These are phyloP conservation scores for Pollenia labialis DNA, from an alignment of 2,888 invertebrate genomes.

Conservation along the genomic window DNA sequence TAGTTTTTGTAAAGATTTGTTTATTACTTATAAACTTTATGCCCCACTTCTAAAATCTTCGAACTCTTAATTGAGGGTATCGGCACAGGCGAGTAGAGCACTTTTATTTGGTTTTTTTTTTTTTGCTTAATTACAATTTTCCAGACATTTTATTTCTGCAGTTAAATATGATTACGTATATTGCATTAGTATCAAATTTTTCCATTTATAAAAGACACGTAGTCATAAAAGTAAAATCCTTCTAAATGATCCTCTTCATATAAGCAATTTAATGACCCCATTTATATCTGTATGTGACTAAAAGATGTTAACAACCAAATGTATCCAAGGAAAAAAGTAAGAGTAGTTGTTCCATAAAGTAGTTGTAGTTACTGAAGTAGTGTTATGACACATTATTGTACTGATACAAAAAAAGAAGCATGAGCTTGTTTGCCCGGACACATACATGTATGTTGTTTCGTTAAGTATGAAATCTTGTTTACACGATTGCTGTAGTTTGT, in stretches of 20 bases:
- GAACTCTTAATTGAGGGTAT: no score
- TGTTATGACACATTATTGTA: not conserved
- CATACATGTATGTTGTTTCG: not conserved
- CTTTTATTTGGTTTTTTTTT: no score
- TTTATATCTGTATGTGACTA: not conserved
- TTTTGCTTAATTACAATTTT: no score
- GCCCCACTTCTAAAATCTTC: no score
- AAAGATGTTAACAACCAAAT: slow-evolving; percentile 1
- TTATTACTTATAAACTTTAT: no score
- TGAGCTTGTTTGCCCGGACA: not conserved
- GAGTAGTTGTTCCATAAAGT: no score
- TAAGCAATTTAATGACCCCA: slow-evolving; percentile 20
- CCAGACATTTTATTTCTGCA: no score
- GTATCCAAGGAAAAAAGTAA: not conserved
- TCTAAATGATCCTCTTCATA: not conserved
- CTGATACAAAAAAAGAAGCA: not conserved
- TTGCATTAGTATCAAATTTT: no score
- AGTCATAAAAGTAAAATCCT: not conserved
- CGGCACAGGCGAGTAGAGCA: no score
- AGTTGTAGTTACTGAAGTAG: not conserved
- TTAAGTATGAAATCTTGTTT: not conserved
- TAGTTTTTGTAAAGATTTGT: no score
- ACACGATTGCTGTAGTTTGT: slow-evolving; percentile 35
- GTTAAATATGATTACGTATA: no score
- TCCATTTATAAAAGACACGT: not conserved